phyloP scores from a whole-genome alignment of 2,113 vertebrate species.

The Cardinalis cardinalis region DNA sequence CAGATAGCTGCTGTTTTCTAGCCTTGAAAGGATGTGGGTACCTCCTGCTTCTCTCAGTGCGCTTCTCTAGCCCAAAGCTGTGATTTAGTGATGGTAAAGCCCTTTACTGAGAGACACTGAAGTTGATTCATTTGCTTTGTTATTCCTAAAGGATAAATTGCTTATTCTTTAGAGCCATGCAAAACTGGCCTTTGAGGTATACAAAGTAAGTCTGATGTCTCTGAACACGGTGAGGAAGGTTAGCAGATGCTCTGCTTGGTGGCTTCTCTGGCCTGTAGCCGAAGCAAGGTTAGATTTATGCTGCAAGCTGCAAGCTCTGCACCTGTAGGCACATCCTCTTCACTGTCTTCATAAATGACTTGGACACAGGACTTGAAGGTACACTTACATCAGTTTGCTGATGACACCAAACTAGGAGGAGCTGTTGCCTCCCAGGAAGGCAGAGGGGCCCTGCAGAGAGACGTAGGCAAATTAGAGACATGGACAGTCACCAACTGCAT shows the following conservation, averaged over 20 bases:
- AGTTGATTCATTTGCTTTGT: background rate
- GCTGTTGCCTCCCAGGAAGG: background rate
- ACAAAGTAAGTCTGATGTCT: background rate
- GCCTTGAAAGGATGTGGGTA: background rate
- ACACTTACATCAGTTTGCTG: background rate
- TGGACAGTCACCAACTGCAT: background rate
- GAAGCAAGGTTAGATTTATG: background rate
- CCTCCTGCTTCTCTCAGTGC: background rate
- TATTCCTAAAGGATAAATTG: background rate
- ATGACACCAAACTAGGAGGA: background rate
- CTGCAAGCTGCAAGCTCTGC: background rate
- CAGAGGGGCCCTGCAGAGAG: background rate
- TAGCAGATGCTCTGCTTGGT: background rate
- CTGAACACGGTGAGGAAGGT: background rate
- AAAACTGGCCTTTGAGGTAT: background rate
- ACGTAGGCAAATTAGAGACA: fast-evolving
- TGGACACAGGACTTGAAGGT: no score
- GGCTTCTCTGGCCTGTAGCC: background rate
- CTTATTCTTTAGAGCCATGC: background rate
- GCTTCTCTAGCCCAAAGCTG: background rate
- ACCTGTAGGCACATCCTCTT: background rate
- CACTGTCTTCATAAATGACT: background rate
- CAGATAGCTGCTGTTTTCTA: slow-evolving; percentile 17
- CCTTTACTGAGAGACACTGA: background rate
- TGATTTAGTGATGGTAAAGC: background rate